These are phyloP conservation scores for Cryptosula pallasiana DNA, from an alignment of 2,888 invertebrate species.

Conservation along the genomic window DNA sequence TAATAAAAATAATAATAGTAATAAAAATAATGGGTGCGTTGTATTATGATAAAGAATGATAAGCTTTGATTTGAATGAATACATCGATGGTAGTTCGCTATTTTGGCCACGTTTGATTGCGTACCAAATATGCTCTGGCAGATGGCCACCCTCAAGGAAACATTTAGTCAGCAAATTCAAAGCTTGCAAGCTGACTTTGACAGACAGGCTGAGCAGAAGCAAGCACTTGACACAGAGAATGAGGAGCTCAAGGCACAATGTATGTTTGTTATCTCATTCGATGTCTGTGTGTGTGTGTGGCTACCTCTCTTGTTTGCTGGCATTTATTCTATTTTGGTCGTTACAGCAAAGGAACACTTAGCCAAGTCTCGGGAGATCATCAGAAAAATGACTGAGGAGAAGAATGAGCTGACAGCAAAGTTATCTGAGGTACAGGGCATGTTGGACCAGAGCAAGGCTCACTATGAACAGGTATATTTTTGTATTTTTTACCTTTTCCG, in stretches of 20 bases:
- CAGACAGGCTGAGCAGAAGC: neutral
- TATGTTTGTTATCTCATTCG: neutral
- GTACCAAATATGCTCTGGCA: too few relatives aligned
- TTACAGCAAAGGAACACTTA: conserved; percentile 44
- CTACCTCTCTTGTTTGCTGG: too few relatives aligned
- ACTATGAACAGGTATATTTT: neutral
- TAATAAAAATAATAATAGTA: too few relatives aligned
- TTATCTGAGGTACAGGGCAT: neutral
- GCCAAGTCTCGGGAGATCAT: conserved; percentile 49
- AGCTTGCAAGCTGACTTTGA: neutral
- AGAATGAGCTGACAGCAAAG: conserved; percentile 31
- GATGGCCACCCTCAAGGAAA: conserved; percentile 24
- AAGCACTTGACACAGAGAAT: neutral
- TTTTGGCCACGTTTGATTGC: too few relatives aligned
- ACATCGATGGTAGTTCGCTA: too few relatives aligned
- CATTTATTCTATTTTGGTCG: too few relatives aligned
- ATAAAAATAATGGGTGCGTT: too few relatives aligned
- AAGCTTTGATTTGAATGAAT: too few relatives aligned
- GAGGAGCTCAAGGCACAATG: neutral
- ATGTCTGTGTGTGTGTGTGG: too few relatives aligned
- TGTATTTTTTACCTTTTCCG: neutral
- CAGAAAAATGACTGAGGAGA: conserved; percentile 44
- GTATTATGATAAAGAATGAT: too few relatives aligned
- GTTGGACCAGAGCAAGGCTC: neutral
- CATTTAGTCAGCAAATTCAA: conserved; percentile 9